phyloP scores from a whole-genome alignment of 2,797 vertebrate species.

The Platyrinchus mystaceus region DNA sequence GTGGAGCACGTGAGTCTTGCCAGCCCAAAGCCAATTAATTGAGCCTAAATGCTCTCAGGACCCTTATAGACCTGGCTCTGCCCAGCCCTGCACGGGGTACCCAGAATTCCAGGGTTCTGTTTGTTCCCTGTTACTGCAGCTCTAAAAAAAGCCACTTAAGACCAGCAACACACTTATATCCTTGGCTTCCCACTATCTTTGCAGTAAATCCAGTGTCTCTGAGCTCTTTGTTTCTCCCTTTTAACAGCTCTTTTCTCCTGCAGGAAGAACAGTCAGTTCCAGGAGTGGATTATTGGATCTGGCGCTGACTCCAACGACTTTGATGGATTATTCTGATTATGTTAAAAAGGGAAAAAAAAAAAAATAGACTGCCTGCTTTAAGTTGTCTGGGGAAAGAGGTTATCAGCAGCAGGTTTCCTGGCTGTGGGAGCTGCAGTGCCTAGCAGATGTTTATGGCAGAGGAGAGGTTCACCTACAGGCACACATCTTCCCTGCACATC shows the following conservation, averaged over 20 bases:
- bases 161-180: background rate
- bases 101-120: background rate
- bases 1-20: fast-evolving
- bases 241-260: background rate
- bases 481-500: background rate
- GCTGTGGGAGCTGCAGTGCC: background rate
- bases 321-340: background rate
- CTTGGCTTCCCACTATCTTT: background rate
- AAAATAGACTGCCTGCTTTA: background rate
- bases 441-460: background rate
- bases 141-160: background rate
- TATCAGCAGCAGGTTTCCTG: background rate
- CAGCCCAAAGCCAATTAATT: background rate
- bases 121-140: background rate
- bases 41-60: background rate
- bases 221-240: background rate
- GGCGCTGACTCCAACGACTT: background rate
- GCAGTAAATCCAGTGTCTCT: background rate
- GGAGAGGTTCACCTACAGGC: background rate
- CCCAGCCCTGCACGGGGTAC: fast-evolving
- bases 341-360: background rate
- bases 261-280: background rate
- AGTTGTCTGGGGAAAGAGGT: background rate
- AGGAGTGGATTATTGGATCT: background rate
- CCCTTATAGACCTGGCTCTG: background rate